Base-by-base conservation (phyloP, 2,797 vertebrate genomes). In the Hoplostethus atlanticus region DNA sequence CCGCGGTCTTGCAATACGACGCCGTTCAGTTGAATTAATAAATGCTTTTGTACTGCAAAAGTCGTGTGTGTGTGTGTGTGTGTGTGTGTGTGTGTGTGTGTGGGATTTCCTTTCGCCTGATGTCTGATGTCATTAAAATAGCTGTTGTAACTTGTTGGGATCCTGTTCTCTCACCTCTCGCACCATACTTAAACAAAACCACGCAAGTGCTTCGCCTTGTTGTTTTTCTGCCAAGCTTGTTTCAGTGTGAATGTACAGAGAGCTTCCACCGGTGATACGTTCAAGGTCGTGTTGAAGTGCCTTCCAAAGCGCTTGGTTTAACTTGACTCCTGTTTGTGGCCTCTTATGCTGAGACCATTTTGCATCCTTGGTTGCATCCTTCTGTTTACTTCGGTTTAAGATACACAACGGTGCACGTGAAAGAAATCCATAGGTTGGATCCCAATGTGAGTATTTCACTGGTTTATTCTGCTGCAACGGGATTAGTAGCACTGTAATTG, bases 341-440 rank as follows among this genome's bases (percentile, higher is more conserved):
- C 10, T 68, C 63, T 65, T 56, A 51, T 82, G 71, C 68, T 50
- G 3, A 63, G 57, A 81, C 64, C 77, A 28, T 74, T 63, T 57
- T 44, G 28, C 40, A 63, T 65, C 72, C 34, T 25, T 57, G 28
- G 28, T 28, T 21, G 21, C 21, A 21, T 21, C 21, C 21, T 36
- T 36, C 34, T 36, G 34, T 36, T 36, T 6, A 6, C 3, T 7
- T 36, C 5, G 6, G 1, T 36, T 8, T 36, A 8, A 7, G 34
- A 28, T 28, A 28, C 28, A 28, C 28, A 28, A 3, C 28, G 3
- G 2, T 36, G 6, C 7, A 36, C 3, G 34, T 36, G 7, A 36
- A 36, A 8, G 34, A 36, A 36, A 36, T 36, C 34, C 34, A 8
- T 7, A 36, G 6, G 34, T 36, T 36, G 34, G 34, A 8, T 36